Evolutionary conservation across 2,797 vertebrate genomes (phyloP), one percentile per base, ranked within the genome.

Genomic region (Coregonus sp.): DNA sequence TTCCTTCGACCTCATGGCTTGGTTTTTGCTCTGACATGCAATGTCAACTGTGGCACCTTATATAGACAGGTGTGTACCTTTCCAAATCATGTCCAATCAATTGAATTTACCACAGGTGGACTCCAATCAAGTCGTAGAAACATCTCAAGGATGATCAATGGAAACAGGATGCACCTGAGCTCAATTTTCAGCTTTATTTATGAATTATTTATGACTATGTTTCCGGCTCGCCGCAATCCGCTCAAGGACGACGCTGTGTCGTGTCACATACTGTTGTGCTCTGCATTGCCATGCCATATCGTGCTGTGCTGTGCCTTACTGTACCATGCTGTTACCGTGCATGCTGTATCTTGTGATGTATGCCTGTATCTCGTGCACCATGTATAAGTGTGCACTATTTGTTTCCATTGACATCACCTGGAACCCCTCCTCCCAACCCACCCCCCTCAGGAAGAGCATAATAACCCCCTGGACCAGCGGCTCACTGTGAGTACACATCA

Each of bases 391-490:
- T 91, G 90, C 88, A 82, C 86, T 88, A 86, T 91, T 88, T 92
- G 85, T 92, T 87, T 88, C 82, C 89, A 88, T 92, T 76, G 79
- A 84, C 80, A 80, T 90, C 82, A 76, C 88, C 89, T 88, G 86
- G 84, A 70, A 78, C 82, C 86, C 86, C 54, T 18, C 20, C 59
- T 83, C 82, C 70, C 84, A 84, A 85, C 87, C 84, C 65, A 31
- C 65, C 80, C 59, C 31, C 4, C 20, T 33, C 95, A 98, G 96
- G 96, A 96, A 94, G 96, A 96, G 91, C 95, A 93, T 90, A 94
- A 94, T 95, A 96, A 96, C 92, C 95, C 96, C 33, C 93, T 97
- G 95, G 96, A 97, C 91, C 96, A 96, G 93, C 96, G 95, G 90
- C 96, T 96, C 93, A 97, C 96, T 91, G 96, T 98, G 95, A 98